A percentile compares a stretch with the other conserved stretches of the same genome.
These are phyloP conservation scores for Dipodomys ordii DNA, from an alignment of 2,113 vertebrate genomes.

Conservation along the genomic window DNA sequence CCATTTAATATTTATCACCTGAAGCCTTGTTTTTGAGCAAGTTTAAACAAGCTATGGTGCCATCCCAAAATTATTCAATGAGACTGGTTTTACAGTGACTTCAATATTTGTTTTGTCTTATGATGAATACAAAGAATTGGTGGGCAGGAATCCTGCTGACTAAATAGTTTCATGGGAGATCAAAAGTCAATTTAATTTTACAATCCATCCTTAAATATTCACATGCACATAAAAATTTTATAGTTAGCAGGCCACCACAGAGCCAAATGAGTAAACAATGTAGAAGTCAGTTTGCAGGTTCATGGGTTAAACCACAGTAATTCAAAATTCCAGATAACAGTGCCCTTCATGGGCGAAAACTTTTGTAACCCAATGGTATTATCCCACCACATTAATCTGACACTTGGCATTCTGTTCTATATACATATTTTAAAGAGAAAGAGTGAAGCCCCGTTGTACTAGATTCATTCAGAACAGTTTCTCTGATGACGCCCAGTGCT, in stretches of 20 bases:
- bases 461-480: conserved; percentile 38
- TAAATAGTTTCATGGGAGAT: conserved; percentile 1
- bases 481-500: conserved; percentile 19
- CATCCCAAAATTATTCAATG: background rate
- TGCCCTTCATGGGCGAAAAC: background rate
- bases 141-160: background rate
- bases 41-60: conserved; percentile 35
- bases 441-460: background rate
- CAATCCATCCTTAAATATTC: background rate
- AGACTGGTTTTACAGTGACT: conserved; percentile 12
- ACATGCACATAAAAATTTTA: background rate
- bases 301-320: background rate
- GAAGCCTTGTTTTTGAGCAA: conserved; percentile 32
- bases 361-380: background rate
- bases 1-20: conserved; percentile 38
- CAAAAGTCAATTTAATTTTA: conserved; percentile 26
- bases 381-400: background rate
- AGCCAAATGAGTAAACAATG: background rate
- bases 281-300: conserved; percentile 12
- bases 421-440: conserved; percentile 45
- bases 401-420: background rate
- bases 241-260: background rate
- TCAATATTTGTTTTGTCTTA: conserved; percentile 29
- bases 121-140: background rate
- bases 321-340: background rate